Evolutionary conservation across 1,140 invertebrate genomes (phyloP).

Genomic region (Scaptomyza pallida): DNA sequence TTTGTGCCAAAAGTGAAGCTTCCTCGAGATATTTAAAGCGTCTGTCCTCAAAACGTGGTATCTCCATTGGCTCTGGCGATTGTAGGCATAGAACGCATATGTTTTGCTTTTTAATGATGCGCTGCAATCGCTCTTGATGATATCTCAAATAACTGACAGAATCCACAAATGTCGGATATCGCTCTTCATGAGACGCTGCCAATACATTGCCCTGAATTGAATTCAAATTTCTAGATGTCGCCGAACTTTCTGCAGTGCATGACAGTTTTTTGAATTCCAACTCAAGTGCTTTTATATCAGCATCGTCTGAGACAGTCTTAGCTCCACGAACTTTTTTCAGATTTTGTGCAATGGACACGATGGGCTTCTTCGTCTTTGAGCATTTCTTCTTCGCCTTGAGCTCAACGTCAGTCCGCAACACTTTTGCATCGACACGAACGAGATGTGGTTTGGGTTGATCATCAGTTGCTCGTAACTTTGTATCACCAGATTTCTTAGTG

Average conservation of each 20-base stretch:
- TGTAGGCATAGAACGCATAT: slow-evolving; percentile 39
- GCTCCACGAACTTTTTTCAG: slow-evolving; percentile 4
- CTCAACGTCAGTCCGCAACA: slow-evolving; percentile 5
- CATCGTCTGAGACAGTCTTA: slow-evolving; percentile 14
- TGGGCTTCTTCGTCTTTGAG: slow-evolving; percentile 20
- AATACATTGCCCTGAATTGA: slow-evolving; percentile 24
- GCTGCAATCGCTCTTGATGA: slow-evolving; percentile 46
- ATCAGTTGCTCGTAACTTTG: slow-evolving; percentile 45
- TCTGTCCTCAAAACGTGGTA: slow-evolving; percentile 41
- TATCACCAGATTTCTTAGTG: slow-evolving; percentile 28
- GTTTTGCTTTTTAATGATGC: slow-evolving; percentile 9
- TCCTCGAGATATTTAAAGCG: slow-evolving; percentile 54
- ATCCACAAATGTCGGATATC: slow-evolving; percentile 20
- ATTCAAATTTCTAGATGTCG: slow-evolving; percentile 14
- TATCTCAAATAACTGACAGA: slow-evolving; percentile 41
- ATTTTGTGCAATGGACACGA: not conserved
- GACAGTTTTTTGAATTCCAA: slow-evolving; percentile 30
- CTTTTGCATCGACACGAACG: slow-evolving; percentile 35
- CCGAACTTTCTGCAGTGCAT: slow-evolving; percentile 13
- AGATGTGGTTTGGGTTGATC: slow-evolving; percentile 55
- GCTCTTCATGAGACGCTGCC: slow-evolving; percentile 3
- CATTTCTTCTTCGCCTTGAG: slow-evolving; percentile 18
- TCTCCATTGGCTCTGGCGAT: slow-evolving; percentile 27
- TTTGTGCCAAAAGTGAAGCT: slow-evolving; percentile 53
- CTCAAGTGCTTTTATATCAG: slow-evolving; percentile 32